These are phyloP conservation scores for Pterocles orientalis DNA, from an alignment of 2,113 vertebrate species.

Conservation along the genomic window DNA sequence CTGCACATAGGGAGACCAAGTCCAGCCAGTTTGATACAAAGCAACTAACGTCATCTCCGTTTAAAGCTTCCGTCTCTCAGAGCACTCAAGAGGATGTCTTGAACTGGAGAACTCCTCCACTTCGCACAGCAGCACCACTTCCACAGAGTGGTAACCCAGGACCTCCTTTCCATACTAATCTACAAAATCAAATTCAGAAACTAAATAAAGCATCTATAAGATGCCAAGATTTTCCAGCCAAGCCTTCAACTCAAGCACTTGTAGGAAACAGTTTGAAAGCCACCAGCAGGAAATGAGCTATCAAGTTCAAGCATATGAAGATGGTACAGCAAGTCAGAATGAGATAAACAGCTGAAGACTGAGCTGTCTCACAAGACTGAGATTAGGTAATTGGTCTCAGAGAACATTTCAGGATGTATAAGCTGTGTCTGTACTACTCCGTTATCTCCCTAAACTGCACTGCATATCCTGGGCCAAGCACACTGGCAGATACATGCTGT, in stretches of 20 bases:
- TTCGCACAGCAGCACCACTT: background rate
- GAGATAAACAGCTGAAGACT: background rate
- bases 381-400: background rate
- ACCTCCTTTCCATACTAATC: background rate
- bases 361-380: background rate
- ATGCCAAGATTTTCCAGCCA: background rate
- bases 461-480: background rate
- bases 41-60: background rate
- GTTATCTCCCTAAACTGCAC: background rate
- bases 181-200: background rate
- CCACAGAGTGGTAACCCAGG: background rate
- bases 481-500: background rate
- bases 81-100: background rate
- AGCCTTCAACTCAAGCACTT: background rate
- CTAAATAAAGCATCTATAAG: background rate
- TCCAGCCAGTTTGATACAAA: background rate
- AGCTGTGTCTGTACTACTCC: background rate
- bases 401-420: background rate
- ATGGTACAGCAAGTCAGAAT: background rate
- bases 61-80: background rate
- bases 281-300: background rate
- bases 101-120: background rate
- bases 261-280: background rate
- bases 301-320: background rate
- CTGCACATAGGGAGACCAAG: rapidly evolving